Evolutionary conservation across 2,113 vertebrate species (phyloP).

Genomic region (Phaethornis superciliosus): DNA sequence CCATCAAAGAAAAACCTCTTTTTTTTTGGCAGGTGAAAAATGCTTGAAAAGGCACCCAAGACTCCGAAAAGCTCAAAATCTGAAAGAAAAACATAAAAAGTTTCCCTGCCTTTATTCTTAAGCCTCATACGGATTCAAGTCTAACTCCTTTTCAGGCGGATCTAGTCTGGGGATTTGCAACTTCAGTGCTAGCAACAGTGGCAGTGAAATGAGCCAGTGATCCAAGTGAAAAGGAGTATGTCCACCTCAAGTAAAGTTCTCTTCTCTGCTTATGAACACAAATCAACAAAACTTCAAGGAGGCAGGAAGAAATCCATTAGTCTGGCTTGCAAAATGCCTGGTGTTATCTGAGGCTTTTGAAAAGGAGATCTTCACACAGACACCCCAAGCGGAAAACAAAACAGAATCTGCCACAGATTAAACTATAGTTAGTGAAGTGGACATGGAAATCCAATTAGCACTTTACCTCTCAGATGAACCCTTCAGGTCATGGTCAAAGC

Average conservation of each 20-base stretch:
- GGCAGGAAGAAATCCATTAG: not conserved
- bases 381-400: not conserved
- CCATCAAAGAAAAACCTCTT: not conserved
- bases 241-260: not conserved
- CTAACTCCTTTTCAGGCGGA: not conserved
- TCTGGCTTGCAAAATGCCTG: not conserved
- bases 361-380: not conserved
- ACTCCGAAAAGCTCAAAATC: not conserved
- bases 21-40: not conserved
- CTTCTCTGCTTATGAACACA: not conserved
- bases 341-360: not conserved
- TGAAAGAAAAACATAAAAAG: not conserved
- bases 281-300: not conserved
- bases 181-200: not conserved
- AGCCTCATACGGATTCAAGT: fast-evolving
- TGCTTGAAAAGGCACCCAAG: not conserved
- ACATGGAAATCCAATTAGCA: not conserved
- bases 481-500: not conserved
- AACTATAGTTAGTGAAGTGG: not conserved
- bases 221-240: fast-evolving
- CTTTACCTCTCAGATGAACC: not conserved
- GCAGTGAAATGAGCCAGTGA: not conserved
- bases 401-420: not conserved
- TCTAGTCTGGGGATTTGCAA: not conserved
- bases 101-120: not conserved